Evolutionary conservation across 2,113 vertebrate genomes (phyloP), one percentile per base, ranked within the genome.

Genomic region (Anoura caudifer): DNA sequence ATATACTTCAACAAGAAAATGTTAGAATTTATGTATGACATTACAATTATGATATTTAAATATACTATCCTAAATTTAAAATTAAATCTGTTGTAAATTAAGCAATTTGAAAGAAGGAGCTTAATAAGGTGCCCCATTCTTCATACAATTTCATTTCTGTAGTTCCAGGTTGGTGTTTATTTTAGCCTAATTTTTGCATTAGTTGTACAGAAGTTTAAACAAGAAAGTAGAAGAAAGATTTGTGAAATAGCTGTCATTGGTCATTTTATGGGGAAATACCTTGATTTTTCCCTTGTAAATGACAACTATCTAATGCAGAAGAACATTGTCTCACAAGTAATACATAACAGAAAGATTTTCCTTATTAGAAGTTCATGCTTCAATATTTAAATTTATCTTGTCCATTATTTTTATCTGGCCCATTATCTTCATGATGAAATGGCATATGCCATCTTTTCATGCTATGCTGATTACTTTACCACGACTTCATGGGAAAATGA

Each of bases 21-120:
- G 41, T 13, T 50, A 93, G 22, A 45, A 33, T 79, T 69, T 93
- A 10, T 73, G 47, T 45, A 85, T 63, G 91, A 81, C 38, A 79
- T 67, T 12, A 95, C 65, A 97, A 93, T 94, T 87, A 90, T 79
- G 3, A 9, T 86, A 28, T 83, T 97, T 56, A 83, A 96, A 43
- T 80, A 92, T 82, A 73, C 75, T 3, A 33, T 43, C 79, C 70
- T 76, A 61, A 52, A 43, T 69, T 79, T 22, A 47, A 41, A 61
- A 56, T 47, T 41, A 52, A 94, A 31, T 56, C 8, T 7, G 26
- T 16, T 70, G 43, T n/a, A 47, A 92, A 33, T 33, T 14, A 19
- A 81, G 5, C 16, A 11, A 6, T 28, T 8, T 17, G n/a, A 12
- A 67, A 14, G 9, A 56, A 33, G 9, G 3, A 4, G 3, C 15